Conservation (phyloP, 2,113 vertebrate genomes). For the Chauna torquata region DNA sequence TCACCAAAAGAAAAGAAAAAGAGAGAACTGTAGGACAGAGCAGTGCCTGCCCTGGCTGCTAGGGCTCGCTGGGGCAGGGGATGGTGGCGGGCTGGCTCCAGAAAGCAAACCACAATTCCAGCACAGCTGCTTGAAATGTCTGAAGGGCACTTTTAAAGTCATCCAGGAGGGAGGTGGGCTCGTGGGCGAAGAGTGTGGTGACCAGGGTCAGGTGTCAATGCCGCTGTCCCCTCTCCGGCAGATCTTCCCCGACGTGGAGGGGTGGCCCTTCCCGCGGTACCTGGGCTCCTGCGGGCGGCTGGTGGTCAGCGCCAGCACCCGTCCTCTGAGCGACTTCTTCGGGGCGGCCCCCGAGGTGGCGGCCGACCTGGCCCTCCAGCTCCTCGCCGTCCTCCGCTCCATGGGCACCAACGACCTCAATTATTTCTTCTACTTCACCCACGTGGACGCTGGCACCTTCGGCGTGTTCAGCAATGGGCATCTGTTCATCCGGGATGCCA, state of each 20-base stretch:
- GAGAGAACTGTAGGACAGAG: neutral
- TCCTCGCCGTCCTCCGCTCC: constrained; percentile 77
- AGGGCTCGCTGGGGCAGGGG: neutral
- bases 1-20: neutral
- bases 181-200: rapidly evolving
- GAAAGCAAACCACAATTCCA: neutral
- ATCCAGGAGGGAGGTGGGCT: no score
- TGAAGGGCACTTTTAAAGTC: neutral
- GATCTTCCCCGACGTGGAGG: constrained; percentile 85
- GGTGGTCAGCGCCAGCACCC: constrained; percentile 77
- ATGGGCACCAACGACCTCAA: constrained; percentile 83
- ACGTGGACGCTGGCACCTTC: constrained; percentile 78
- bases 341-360: constrained; percentile 61
- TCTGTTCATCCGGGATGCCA: constrained; percentile 85
- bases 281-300: constrained; percentile 84
- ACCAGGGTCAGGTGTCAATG: neutral
- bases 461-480: constrained; percentile 82
- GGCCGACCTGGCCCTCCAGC: constrained; percentile 80
- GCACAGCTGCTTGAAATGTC: neutral
- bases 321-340: constrained; percentile 74
- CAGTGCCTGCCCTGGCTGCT: neutral
- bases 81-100: neutral
- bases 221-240: neutral
- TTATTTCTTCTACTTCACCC: constrained; percentile 85
- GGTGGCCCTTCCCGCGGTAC: constrained; percentile 86